Base-by-base conservation (phyloP, 2,797 vertebrate species). In the Coranthus polyacanthus region DNA sequence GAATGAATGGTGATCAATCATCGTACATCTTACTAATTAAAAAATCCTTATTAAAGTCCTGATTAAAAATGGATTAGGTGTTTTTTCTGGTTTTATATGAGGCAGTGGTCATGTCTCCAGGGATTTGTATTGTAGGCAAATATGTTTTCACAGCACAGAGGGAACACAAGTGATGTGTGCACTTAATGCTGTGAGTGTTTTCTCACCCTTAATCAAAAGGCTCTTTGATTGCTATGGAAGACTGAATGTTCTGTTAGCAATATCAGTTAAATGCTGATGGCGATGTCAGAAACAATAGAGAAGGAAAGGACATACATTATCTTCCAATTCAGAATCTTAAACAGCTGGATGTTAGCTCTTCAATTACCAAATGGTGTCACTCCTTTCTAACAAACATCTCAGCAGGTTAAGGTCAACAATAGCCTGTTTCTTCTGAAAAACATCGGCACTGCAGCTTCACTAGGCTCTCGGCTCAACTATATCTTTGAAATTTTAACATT, bases 1-100 rank as follows among this genome's bases (percentile, higher is more conserved):
- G 39, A 21, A 4, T 8, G 45, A 49, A 26, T 37, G 45, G 5
- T 49, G 66, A 82, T 85, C 67, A 68, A 34, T 81, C 76, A 56
- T 17, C 2, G 46, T 38, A 37, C 13, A 44, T 49, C 52, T 51
- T 10, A 8, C 71, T 86, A 69, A 83, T 87, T 81, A 78, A 80
- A 68, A 68, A 12, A 11, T 37, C 36, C 47, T 68, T 11, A 72
- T 85, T 63, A 47, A 55, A 39, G 58, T 0, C 1, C 41, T 43
- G n/a, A 75, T 80, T 78, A 75, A 70, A 78, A 76, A 64, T 50
- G 42, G 45, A 79, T 78, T 21, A 17, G 10, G 15, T 34, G 11
- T 68, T 8, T 41, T 17, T 37, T 29, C 21, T 16, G 39, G 26
- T 24, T 21, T 54, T 18, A 32, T 12, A 1, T 24, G 55, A 39